Evolutionary conservation across 2,888 invertebrate species (phyloP), one percentile per base, ranked within the genome.

Genomic region (Geophilus truncorum): DNA sequence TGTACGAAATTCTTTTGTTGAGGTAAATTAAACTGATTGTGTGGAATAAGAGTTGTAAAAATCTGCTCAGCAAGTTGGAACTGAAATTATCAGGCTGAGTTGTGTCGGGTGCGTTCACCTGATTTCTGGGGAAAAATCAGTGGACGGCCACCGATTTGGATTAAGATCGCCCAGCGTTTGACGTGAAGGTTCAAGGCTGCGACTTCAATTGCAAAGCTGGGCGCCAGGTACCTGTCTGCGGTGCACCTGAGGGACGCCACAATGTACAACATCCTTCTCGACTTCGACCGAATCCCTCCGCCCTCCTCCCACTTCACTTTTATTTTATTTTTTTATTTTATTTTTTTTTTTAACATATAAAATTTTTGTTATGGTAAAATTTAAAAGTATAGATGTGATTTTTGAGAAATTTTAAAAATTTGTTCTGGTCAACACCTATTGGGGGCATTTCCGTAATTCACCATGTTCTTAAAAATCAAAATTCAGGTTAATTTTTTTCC

Each of bases 141-240:
- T 40, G 36, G 36, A 40, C 36, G 36, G n/a, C 36, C 36, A 40
- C 36, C 23, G 57, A 15, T 57, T 57, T 57, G 57, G 57, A 57
- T 57, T 57, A 57, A 23, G 57, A 57, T 57, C 57, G 18, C 4
- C n/a, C n/a, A n/a, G n/a, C n/a, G 9, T 57, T 57, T 57, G 57
- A 18, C 23, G n/a, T 18, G 7, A 57, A 57, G 18, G 57, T 57
- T 57, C 57, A 57, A 57, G 57, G 57, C 23, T 57, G 18, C 21
- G 57, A 57, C 57, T 57, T 18, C 9, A 57, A 57, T 57, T 57
- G 57, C 57, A n/a, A 57, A 57, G n/a, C 21, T 57, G 57, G 57
- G 57, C 57, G 57, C 57, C 57, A 57, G 57, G 57, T 57, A 57
- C 57, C 57, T 57, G 57, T 57, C 57, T 57, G 57, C n/a, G 57